Conservation (phyloP, 2,797 vertebrate species). For the Paratrypauchen microcephalus region DNA sequence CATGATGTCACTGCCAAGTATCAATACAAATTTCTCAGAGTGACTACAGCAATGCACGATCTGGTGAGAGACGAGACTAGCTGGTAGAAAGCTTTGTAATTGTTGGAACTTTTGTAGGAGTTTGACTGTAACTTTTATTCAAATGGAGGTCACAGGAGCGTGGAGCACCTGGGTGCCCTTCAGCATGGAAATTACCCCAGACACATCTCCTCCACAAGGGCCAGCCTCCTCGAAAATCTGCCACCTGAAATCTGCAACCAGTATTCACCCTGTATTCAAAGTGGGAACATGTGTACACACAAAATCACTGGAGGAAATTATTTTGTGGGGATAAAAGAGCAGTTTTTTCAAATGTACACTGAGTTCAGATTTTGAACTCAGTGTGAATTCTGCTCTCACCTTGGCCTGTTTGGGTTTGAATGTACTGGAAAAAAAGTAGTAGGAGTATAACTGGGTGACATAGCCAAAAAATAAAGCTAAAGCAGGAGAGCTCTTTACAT, state of each 20-base stretch:
- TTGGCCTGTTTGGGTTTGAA: not conserved
- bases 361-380: no score
- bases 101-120: constrained; percentile 7
- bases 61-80: constrained; percentile 14
- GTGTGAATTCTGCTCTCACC: no score
- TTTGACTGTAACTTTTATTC: not conserved
- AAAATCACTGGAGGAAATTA: not conserved
- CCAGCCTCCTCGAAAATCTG: not conserved
- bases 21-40: constrained; percentile 45
- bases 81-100: not conserved
- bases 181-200: constrained; percentile 38
- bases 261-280: not conserved
- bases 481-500: no score
- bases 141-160: constrained; percentile 18
- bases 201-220: constrained; percentile 10
- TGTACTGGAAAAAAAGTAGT: not conserved
- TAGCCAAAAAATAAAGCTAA: no score
- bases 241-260: no score
- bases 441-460: not conserved
- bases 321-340: not conserved
- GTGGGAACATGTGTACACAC: not conserved
- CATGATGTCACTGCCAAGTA: no score
- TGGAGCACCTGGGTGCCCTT: constrained; percentile 27
- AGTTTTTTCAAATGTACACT: no score
- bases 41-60: constrained; percentile 10